phyloP scores from a whole-genome alignment of 92 coral and sea anemone genomes.

The Porites rus region DNA sequence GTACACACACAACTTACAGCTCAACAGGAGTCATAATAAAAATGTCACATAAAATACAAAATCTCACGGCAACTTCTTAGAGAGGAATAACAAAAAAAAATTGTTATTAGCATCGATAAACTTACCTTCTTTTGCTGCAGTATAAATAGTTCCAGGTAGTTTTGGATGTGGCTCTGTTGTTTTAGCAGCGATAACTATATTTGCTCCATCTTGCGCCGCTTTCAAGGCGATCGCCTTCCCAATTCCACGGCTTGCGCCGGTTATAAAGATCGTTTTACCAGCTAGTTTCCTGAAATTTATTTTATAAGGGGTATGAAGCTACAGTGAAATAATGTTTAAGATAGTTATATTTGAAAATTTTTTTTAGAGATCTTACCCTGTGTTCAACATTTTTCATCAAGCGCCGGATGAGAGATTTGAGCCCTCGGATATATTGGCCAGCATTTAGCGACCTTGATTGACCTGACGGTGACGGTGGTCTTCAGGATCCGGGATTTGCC shows the following conservation, averaged over 20 bases:
- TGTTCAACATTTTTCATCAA: conserved; percentile 38
- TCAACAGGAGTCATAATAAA: too few relatives aligned
- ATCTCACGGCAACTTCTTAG: background rate
- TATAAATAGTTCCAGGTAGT: conserved; percentile 94
- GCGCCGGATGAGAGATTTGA: background rate
- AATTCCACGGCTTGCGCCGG: conserved; percentile 98
- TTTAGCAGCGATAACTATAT: conserved; percentile 95
- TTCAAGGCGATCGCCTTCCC: conserved; percentile 97
- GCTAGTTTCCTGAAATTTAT: conserved; percentile 76
- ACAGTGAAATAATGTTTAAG: background rate
- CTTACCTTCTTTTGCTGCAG: conserved; percentile 97
- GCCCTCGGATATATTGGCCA: background rate
- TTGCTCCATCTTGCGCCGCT: conserved; percentile 98
- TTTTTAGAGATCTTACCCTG: conserved; percentile 68
- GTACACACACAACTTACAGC: too few relatives aligned
- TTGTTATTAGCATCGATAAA: background rate
- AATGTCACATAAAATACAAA: too few relatives aligned
- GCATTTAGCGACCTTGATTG: background rate
- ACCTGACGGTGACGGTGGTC: too few relatives aligned
- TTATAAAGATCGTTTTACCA: conserved; percentile 91
- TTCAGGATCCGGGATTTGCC: too few relatives aligned
- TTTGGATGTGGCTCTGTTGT: conserved; percentile 89
- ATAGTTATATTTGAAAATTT: background rate
- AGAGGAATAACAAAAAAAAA: background rate
- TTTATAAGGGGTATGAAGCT: background rate